Evolutionary conservation across 2,888 invertebrate species (phyloP), one percentile per base, ranked within the genome.

Genomic region (Pachydiplax longipennis): DNA sequence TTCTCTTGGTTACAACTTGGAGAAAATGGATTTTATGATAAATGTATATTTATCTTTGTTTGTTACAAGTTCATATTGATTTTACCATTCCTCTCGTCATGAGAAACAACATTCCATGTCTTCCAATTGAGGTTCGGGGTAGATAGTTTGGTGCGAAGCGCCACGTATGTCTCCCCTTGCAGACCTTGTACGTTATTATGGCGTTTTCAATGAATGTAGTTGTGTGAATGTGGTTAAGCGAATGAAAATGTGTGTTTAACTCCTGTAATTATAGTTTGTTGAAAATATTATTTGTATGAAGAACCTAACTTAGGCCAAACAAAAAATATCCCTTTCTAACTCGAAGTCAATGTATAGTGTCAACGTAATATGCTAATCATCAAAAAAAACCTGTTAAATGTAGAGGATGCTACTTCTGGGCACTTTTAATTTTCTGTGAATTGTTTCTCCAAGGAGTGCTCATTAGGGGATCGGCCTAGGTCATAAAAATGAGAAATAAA

Each of bases 101-200:
- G 87, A 87, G 87, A 87, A 87, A 65, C 87, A 87, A 87, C 87
- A 65, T 87, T 87, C 87, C 87, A 87, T 12, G 87, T 87, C 87
- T 87, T 87, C 87, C 87, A 87, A 61, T 37, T 31, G 37, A 31
- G 35, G 61, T n/a, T 35, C 37, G n/a, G 22, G 40, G 18, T 6
- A 37, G 15, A 37, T 37, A 15, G 31, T 1, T 35, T 22, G 37
- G 58, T 31, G 40, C 37, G 13, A n/a, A 37, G 37, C 61, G n/a
- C 40, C 53, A 25, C 4, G 6, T 18, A 37, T n/a, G 15, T 58
- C 35, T 83, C 58, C 31, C 48, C 83, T 31, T 53, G 18, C 8
- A 58, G 48, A 25, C 25, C 83, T 83, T 58, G 35, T 37, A 37
- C 37, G 87, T 61, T 37, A 65, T 37, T 37, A 61, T 6, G 22